Percentiles rank a stretch among this genome's conserved stretches.
These are phyloP conservation scores for Ispidina lecontei DNA, from an alignment of 2,797 vertebrate genomes.

Conservation along the genomic window DNA sequence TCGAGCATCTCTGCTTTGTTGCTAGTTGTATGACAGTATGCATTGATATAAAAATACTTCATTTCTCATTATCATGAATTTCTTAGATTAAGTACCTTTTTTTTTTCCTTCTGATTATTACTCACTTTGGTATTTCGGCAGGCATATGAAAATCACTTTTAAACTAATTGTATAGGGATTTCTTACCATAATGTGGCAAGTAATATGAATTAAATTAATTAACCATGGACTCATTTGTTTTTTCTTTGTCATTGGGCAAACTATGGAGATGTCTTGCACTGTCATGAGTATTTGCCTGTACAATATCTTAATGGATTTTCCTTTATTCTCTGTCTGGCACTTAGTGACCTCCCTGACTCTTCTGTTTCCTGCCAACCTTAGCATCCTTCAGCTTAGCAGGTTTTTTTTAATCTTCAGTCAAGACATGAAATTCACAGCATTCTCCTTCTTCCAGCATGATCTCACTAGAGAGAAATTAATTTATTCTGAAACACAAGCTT, in stretches of 20 bases:
- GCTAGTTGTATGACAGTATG: neutral
- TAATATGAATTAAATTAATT: neutral
- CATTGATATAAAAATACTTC: neutral
- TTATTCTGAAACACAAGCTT: neutral
- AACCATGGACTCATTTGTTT: neutral
- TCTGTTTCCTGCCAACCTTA: slow-evolving; percentile 16
- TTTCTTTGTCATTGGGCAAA: neutral
- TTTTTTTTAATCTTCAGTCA: neutral
- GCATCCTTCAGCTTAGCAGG: neutral
- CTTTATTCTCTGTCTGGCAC: neutral
- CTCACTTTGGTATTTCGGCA: neutral
- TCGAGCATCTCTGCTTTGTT: neutral
- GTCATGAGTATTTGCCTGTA: neutral
- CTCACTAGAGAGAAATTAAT: neutral
- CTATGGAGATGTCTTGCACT: neutral
- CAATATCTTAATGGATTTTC: neutral
- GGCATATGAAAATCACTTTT: neutral
- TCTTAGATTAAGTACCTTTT: neutral
- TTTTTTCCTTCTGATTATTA: neutral
- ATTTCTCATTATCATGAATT: neutral
- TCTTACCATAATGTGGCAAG: neutral
- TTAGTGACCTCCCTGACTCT: neutral
- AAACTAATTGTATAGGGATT: neutral
- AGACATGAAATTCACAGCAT: neutral
- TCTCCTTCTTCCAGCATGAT: neutral